Evolutionary conservation across 2,888 invertebrate genomes (phyloP), one percentile per base, ranked within the genome.

Genomic region (Hypolimnas misippus): DNA sequence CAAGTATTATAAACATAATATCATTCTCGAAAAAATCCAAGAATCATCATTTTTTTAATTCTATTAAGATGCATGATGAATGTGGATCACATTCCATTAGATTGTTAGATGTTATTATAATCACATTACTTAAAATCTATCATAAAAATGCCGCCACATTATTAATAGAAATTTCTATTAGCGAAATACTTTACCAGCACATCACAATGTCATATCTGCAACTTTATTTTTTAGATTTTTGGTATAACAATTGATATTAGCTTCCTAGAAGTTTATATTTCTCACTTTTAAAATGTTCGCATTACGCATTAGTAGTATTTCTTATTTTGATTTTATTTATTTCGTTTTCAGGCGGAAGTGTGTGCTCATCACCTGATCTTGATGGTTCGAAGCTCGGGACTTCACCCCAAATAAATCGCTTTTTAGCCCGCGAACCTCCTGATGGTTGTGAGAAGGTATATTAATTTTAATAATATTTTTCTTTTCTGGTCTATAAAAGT

Each of bases 381-480:
- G 96, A 96, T 73, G 93, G 94, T 62, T 93, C 94, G 71, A 94
- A 94, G 76, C 92, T 95, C 63, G 96, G 96, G 57, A 95, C 96
- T 64, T 97, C 97, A 67, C 97, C 97, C 40, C 96, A 96, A 83
- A 96, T 97, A 80, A 96, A 97, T 85, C 94, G 95, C 79, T 97
- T 97, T 86, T 93, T 97, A 79, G 96, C 97, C 40, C 93, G 97
- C 57, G 97, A 97, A 86, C 97, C 97, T 55, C 97, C 97, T 21
- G 97, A 97, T 93, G 97, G 97, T 79, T 97, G 97, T 93, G 97
- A 97, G 93, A 96, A 95, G 90, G 96, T 93, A 81, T n/a, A n/a
- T 25, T 65, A 50, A 12, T 53, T 2, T 25, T 65, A 50, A 12
- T 53, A 12, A 12, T 35, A 10, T 8, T 35, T 35, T 12, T 2